phyloP scores from a whole-genome alignment of 2,888 invertebrate genomes.

The Psococerastis gibbosa region DNA sequence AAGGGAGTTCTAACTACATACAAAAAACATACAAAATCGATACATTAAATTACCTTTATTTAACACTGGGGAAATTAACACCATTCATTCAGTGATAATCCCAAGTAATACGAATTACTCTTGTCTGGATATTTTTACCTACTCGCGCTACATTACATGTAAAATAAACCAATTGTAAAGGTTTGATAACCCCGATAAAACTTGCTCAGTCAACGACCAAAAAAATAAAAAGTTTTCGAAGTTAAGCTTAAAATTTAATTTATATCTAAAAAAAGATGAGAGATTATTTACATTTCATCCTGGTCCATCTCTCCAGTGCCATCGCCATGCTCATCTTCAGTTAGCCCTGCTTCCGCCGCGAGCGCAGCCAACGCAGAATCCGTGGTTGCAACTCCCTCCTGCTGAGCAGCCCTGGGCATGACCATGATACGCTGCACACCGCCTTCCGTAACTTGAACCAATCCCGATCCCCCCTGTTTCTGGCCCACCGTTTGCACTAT shows the following conservation, averaged over 20 bases:
- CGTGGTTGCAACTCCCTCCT: conserved; percentile 29
- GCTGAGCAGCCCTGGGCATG: conserved; percentile 11
- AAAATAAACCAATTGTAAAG: too few species aligned
- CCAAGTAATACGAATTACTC: too few species aligned
- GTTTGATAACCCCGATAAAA: too few species aligned
- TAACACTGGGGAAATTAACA: too few species aligned
- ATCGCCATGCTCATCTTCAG: conserved; percentile 23
- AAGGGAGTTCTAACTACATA: too few species aligned
- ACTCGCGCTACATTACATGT: too few species aligned
- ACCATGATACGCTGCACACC: conserved; percentile 10
- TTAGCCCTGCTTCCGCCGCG: conserved; percentile 40
- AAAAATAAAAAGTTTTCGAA: neutral
- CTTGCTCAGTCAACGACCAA: neutral
- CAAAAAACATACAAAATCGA: too few species aligned
- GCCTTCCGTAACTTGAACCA: neutral
- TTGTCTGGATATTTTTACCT: too few species aligned
- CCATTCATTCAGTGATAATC: too few species aligned
- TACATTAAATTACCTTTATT: too few species aligned
- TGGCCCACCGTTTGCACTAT: conserved; percentile 33
- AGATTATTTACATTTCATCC: conserved; percentile 5
- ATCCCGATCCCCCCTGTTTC: neutral
- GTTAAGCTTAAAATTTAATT: neutral
- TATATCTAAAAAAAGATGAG: neutral
- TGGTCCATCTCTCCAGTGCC: conserved; percentile 2
- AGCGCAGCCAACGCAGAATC: conserved; percentile 40